A percentile compares a stretch with the other conserved stretches of the same genome.
These are phyloP conservation scores for Elaphurus davidianus DNA, from an alignment of 2,113 vertebrate species.

Conservation along the genomic window DNA sequence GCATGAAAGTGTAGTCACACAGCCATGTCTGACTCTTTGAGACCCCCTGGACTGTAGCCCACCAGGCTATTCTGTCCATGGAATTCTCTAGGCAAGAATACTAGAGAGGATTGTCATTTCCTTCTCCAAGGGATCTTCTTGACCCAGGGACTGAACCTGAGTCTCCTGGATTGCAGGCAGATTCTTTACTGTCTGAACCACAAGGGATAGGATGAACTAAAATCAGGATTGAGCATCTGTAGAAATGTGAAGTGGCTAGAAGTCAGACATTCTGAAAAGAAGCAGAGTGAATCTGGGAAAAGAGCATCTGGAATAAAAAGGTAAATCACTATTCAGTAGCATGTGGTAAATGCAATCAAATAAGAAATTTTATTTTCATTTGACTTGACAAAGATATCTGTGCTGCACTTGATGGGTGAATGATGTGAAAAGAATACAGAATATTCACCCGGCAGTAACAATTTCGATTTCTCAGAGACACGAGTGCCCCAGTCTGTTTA, in stretches of 20 bases:
- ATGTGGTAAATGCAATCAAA: not conserved
- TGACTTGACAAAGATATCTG: conserved; percentile 4
- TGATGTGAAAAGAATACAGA: conserved; percentile 24
- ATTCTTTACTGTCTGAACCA: not conserved
- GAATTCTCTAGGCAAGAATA: not conserved
- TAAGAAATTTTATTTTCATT: conserved; percentile 31
- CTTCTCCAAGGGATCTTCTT: not conserved
- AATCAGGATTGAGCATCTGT: not conserved
- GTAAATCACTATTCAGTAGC: not conserved
- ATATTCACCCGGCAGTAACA: not conserved
- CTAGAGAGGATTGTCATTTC: not conserved
- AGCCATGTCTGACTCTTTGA: not conserved
- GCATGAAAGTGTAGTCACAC: not conserved
- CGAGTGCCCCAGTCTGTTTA: not conserved
- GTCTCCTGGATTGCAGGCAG: not conserved
- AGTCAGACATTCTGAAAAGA: conserved; percentile 10
- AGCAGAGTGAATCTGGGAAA: not conserved
- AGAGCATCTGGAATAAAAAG: not conserved
- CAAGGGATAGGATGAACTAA: not conserved
- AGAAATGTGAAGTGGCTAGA: not conserved
- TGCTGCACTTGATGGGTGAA: not conserved
- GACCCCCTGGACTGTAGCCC: not conserved
- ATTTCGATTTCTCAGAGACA: not conserved
- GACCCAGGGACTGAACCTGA: not conserved
- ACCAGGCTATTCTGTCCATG: not conserved